Percentiles rank a stretch among this genome's conserved stretches.
phyloP scores from a whole-genome alignment of 1,140 invertebrate genomes.

The Euwallacea fornicatus region DNA sequence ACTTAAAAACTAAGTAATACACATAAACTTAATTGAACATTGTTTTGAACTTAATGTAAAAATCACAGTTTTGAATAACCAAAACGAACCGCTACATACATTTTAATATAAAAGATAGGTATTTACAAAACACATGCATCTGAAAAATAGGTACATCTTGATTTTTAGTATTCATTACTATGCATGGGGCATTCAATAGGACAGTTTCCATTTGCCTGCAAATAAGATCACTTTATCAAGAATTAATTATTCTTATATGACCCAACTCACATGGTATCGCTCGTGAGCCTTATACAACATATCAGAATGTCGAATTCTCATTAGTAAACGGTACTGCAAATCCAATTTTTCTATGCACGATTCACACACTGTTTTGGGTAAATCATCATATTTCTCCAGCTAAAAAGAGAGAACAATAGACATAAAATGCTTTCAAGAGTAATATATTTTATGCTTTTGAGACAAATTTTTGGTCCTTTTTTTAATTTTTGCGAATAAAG shows the following conservation, averaged over 20 bases:
- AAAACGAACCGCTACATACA: neutral
- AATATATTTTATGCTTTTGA: no score
- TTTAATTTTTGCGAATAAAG: neutral
- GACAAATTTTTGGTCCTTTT: neutral
- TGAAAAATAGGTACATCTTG: no score
- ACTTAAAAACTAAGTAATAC: neutral
- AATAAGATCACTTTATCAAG: slow-evolving; percentile 2
- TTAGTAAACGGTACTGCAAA: slow-evolving; percentile 39
- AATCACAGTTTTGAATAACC: no score
- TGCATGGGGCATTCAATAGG: slow-evolving; percentile 39
- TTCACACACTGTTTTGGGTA: slow-evolving; percentile 45
- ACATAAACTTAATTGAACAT: no score
- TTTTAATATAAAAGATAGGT: neutral
- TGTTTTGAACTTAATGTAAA: no score
- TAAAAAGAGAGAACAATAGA: slow-evolving; percentile 16
- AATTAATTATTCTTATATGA: neutral
- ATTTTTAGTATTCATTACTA: slow-evolving; percentile 9
- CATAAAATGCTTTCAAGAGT: no score
- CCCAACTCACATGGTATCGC: slow-evolving; percentile 37
- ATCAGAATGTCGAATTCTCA: slow-evolving; percentile 38
- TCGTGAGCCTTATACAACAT: slow-evolving; percentile 32
- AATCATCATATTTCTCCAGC: slow-evolving; percentile 42
- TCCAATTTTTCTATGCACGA: slow-evolving; percentile 43
- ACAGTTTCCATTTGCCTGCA: slow-evolving; percentile 37
- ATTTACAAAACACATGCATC: no score